Percentiles rank a stretch among this genome's conserved stretches.
These are phyloP conservation scores for Petrophora chlorosata DNA, from an alignment of 2,888 invertebrate species.

Conservation along the genomic window DNA sequence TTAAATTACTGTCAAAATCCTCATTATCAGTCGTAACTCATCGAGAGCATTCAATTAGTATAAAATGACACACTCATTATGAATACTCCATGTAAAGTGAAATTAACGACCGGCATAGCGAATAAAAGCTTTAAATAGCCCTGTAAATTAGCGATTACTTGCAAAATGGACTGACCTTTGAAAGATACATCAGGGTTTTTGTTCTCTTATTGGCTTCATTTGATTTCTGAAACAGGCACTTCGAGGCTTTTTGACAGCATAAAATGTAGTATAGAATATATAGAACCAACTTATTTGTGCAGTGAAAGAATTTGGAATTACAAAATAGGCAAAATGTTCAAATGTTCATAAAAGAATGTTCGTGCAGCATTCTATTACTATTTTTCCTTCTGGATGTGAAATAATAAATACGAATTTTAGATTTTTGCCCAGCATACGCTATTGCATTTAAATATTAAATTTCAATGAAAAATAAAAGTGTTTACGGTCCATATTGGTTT, in stretches of 20 bases:
- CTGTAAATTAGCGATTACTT: slow-evolving; percentile 25
- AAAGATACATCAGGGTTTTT: slow-evolving; percentile 5
- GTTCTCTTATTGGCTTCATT: slow-evolving; percentile 11
- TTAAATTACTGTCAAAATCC: slow-evolving; percentile 10
- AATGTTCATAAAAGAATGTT: too few relatives aligned
- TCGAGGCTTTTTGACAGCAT: too few relatives aligned
- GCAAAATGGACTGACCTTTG: slow-evolving; percentile 22
- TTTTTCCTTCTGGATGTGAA: too few relatives aligned
- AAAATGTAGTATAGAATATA: background rate
- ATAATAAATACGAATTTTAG: too few relatives aligned
- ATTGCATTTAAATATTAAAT: too few relatives aligned
- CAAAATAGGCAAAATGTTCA: too few relatives aligned
- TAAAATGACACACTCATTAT: slow-evolving; percentile 13
- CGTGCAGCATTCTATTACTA: too few relatives aligned
- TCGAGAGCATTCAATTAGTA: slow-evolving; percentile 18
- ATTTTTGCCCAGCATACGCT: too few relatives aligned
- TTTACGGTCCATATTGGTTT: too few relatives aligned
- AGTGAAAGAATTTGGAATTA: too few relatives aligned
- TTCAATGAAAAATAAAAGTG: too few relatives aligned
- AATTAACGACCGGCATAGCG: slow-evolving; percentile 8
- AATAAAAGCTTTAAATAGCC: slow-evolving; percentile 18
- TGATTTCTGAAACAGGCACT: slow-evolving; percentile 4
- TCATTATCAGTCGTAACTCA: slow-evolving; percentile 7
- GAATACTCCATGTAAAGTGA: slow-evolving; percentile 10
- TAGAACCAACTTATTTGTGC: too few relatives aligned